phyloP scores from a whole-genome alignment of 2,113 vertebrate genomes.

The Potamarius usumacintae region DNA sequence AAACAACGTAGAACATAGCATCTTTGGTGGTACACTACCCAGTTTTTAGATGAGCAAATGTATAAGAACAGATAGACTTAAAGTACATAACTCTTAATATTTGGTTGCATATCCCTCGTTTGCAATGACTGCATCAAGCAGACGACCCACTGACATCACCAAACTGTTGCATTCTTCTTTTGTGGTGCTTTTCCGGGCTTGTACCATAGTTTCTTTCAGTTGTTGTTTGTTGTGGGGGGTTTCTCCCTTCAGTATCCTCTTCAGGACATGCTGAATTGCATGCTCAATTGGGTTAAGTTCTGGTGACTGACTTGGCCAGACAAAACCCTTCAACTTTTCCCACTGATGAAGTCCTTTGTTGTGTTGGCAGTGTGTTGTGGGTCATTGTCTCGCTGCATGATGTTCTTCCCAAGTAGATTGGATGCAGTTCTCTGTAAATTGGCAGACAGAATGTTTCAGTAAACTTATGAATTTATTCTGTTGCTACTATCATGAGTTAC shows the following conservation, averaged over 20 bases:
- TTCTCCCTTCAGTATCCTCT: background rate
- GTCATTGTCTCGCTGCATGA: background rate
- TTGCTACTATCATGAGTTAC: background rate
- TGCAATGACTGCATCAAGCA: background rate
- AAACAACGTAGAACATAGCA: too few relatives aligned
- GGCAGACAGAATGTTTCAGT: background rate
- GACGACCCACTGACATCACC: background rate
- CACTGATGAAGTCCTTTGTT: background rate
- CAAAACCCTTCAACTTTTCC: background rate
- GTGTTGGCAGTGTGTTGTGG: background rate
- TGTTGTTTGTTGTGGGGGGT: background rate
- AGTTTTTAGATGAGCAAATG: background rate
- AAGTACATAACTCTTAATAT: background rate
- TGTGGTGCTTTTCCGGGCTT: background rate
- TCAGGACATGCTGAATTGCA: background rate
- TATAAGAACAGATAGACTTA: background rate
- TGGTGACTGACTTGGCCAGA: background rate
- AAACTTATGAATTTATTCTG: background rate
- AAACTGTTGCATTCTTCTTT: background rate
- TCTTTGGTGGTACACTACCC: background rate
- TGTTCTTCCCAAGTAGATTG: too few relatives aligned
- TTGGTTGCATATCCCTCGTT: background rate
- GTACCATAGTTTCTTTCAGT: background rate
- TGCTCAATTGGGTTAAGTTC: background rate
- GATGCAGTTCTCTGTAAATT: background rate